Conservation (phyloP, 2,113 vertebrate species). For the Dasyornis broadbenti region DNA sequence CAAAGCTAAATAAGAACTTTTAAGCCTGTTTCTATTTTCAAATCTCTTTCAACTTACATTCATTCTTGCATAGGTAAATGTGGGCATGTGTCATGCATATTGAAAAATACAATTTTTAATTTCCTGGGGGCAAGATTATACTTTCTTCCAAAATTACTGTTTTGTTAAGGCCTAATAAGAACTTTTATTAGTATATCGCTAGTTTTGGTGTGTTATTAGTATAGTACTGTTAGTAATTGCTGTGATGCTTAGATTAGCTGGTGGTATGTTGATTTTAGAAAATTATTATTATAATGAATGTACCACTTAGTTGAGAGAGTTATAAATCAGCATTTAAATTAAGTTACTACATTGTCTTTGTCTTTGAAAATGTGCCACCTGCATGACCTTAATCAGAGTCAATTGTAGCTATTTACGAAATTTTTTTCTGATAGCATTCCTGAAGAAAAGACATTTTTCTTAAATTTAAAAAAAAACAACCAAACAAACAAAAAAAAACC, state of each 20-base stretch:
- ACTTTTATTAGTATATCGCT: background rate
- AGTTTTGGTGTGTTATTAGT: background rate
- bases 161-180: background rate
- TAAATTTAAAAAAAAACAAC: background rate
- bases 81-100: background rate
- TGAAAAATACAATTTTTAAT: background rate
- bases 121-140: background rate
- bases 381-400: background rate
- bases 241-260: background rate
- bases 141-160: background rate
- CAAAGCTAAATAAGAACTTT: background rate
- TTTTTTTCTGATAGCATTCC: background rate
- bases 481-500: too few relatives aligned
- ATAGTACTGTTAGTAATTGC: background rate
- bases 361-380: background rate
- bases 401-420: background rate
- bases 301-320: background rate
- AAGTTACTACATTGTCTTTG: background rate
- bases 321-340: background rate
- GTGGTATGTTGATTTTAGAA: background rate
- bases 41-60: background rate
- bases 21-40: background rate
- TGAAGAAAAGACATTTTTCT: background rate
- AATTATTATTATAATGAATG: background rate
- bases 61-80: background rate